Evolutionary conservation across 2,888 invertebrate species (phyloP).

Genomic region (Drosophila mercatorum): DNA sequence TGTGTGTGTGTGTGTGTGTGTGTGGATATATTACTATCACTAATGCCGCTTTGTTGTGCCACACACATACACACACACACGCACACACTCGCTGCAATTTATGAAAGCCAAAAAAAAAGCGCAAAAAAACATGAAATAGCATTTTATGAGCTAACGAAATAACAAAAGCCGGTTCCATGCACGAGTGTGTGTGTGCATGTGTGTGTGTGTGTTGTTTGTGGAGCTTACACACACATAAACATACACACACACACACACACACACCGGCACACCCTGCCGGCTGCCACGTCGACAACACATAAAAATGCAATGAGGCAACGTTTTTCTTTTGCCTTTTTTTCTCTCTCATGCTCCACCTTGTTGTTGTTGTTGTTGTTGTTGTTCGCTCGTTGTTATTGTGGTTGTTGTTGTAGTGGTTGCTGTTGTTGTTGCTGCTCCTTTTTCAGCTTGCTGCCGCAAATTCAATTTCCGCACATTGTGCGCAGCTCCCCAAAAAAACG

Average conservation of each 20-base stretch:
- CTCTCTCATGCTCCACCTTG: slow-evolving; percentile 1
- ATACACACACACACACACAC: slow-evolving; percentile 1
- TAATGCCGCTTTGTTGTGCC: slow-evolving; percentile 21
- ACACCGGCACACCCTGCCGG: slow-evolving; percentile 36
- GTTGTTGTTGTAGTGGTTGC: slow-evolving; percentile 13
- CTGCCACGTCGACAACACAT: slow-evolving; percentile 61
- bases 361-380: slow-evolving; percentile 10
- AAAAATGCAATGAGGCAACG: slow-evolving; percentile 71
- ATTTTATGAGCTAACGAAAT: slow-evolving; percentile 77
- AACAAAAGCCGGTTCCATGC: slow-evolving; percentile 68
- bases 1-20: neutral
- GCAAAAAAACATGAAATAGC: slow-evolving; percentile 56
- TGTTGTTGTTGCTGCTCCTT: slow-evolving; percentile 13
- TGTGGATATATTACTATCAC: slow-evolving; percentile 19
- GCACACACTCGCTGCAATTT: slow-evolving; percentile 50
- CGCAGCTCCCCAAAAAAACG: slow-evolving; percentile 57
- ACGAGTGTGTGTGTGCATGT: slow-evolving; percentile 4
- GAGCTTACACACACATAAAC: slow-evolving; percentile 3
- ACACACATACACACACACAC: slow-evolving; percentile 11
- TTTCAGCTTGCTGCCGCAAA: slow-evolving; percentile 67
- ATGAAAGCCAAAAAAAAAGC: slow-evolving; percentile 34
- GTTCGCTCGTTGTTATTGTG: slow-evolving; percentile 22
- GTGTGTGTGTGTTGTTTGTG: slow-evolving; percentile 7
- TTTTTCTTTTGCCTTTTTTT: slow-evolving; percentile 14
- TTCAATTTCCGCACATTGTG: slow-evolving; percentile 81